Conservation (phyloP, 2,888 invertebrate genomes). For the Andrena fulva region DNA sequence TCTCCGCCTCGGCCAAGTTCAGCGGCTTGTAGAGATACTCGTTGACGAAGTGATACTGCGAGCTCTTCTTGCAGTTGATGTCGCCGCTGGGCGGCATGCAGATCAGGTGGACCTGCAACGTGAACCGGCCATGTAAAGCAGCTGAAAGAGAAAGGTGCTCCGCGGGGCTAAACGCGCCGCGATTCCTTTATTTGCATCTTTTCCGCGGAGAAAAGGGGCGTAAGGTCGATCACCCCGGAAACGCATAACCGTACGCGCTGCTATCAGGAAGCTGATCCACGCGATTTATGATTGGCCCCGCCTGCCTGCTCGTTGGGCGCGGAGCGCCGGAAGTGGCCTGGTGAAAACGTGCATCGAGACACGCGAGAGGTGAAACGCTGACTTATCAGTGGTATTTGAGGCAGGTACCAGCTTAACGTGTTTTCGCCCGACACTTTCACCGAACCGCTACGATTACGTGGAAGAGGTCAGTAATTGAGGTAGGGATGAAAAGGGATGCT, state of each 20-base stretch:
- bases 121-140: not conserved
- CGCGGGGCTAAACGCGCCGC: not conserved
- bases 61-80: constrained; percentile 95
- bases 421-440: constrained; percentile 31
- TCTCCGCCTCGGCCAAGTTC: constrained; percentile 93
- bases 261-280: constrained; percentile 45
- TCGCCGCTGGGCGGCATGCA: constrained; percentile 97
- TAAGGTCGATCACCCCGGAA: constrained; percentile 59
- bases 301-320: not conserved
- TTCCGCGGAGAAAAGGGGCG: constrained; percentile 23
- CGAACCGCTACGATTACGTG: not conserved
- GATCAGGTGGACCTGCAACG: constrained; percentile 92
- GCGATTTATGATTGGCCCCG: constrained; percentile 44
- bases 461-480: constrained; percentile 1
- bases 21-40: constrained; percentile 96
- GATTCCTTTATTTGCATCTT: constrained; percentile 33
- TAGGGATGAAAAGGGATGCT: too few species aligned
- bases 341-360: constrained; percentile 25
- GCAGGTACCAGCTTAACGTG: not conserved
- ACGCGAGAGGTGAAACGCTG: constrained; percentile 51
- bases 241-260: constrained; percentile 11
- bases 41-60: constrained; percentile 96
- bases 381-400: constrained; percentile 30
- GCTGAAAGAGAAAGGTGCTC: constrained; percentile 53
- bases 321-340: constrained; percentile 35